phyloP scores from a whole-genome alignment of 2,797 vertebrate species.

The Sebastes taczanowskii region DNA sequence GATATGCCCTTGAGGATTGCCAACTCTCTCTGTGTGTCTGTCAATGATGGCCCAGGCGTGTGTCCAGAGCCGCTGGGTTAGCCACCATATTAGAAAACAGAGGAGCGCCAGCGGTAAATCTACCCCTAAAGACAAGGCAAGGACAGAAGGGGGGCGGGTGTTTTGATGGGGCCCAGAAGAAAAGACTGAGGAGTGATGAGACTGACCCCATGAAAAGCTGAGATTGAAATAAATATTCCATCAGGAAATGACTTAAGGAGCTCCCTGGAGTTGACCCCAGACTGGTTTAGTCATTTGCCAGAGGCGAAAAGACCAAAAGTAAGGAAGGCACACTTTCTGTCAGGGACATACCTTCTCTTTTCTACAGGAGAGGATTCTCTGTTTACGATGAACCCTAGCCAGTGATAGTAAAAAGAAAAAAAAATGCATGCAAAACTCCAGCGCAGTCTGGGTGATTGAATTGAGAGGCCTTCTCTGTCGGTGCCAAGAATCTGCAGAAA shows the following conservation, averaged over 20 bases:
- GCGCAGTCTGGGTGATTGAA: conserved; percentile 44
- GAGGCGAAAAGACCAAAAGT: conserved; percentile 32
- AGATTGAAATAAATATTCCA: conserved; percentile 72
- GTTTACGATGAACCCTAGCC: conserved; percentile 56
- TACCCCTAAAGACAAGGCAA: conserved; percentile 27
- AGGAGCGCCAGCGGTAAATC: conserved; percentile 28
- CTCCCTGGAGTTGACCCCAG: conserved; percentile 62
- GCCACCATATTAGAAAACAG: conserved; percentile 33
- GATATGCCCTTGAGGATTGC: conserved; percentile 3
- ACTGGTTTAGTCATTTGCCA: conserved; percentile 70
- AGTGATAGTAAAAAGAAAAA: conserved; percentile 47
- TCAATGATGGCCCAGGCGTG: neutral
- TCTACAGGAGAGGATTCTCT: conserved; percentile 48
- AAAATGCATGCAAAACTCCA: conserved; percentile 37
- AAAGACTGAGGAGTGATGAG: conserved; percentile 32
- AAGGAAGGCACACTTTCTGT: conserved; percentile 32
- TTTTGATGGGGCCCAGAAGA: conserved; percentile 39
- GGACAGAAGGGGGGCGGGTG: conserved; percentile 8
- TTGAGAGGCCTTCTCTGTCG: conserved; percentile 14
- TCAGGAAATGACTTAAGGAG: conserved; percentile 78
- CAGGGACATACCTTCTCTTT: conserved; percentile 25
- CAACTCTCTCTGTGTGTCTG: conserved; percentile 14
- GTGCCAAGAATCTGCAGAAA: conserved; percentile 63
- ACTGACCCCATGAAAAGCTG: conserved; percentile 61
- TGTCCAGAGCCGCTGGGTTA: conserved; percentile 6